phyloP scores from a whole-genome alignment of 2,113 vertebrate genomes.

The Oreocharis arfaki region DNA sequence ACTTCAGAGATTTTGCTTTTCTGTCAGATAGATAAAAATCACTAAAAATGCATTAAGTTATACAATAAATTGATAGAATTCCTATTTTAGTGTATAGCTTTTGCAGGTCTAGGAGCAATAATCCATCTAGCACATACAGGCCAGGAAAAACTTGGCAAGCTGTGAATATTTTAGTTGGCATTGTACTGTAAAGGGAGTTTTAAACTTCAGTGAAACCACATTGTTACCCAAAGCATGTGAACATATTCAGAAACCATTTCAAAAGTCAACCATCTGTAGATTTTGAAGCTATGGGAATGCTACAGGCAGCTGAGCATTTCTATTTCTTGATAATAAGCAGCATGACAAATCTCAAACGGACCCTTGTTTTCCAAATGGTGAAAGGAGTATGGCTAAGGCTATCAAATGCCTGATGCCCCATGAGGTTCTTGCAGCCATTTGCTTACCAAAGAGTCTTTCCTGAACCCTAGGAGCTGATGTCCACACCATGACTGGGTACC shows the following conservation, averaged over 20 bases:
- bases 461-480: not conserved
- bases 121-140: not conserved
- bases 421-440: not conserved
- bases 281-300: not conserved
- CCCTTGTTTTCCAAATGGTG: not conserved
- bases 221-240: not conserved
- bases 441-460: not conserved
- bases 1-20: not conserved
- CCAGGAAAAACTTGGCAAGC: not conserved
- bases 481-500: not conserved
- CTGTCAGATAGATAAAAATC: not conserved
- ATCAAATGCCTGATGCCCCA: not conserved
- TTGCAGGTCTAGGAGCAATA: not conserved
- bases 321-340: not conserved
- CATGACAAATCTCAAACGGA: not conserved
- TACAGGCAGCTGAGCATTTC: not conserved
- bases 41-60: not conserved
- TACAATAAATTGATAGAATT: not conserved
- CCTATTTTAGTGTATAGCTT: not conserved
- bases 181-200: not conserved
- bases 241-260: conserved; percentile 33
- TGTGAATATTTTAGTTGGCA: not conserved
- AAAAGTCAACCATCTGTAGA: conserved; percentile 30
- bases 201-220: not conserved
- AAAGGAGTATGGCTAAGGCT: not conserved